Evolutionary conservation across 2,888 invertebrate genomes (phyloP).

Genomic region (Hydriomena furcata): DNA sequence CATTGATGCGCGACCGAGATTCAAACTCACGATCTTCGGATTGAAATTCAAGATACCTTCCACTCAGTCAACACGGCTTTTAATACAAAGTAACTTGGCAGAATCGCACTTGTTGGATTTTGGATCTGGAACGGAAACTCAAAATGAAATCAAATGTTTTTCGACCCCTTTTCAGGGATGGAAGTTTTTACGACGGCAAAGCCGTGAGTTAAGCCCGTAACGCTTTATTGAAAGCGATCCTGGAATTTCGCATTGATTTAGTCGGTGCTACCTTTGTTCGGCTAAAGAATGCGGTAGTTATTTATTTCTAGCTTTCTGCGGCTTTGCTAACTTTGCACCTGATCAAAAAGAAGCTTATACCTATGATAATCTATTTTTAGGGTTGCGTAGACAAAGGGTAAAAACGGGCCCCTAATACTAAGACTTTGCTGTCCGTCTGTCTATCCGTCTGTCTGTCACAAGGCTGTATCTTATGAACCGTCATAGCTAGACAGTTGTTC

Average conservation of each 20-base stretch:
- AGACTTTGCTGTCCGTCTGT: too few species aligned
- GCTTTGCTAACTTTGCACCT: neutral
- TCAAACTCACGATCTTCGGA: too few species aligned
- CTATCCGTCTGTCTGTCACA: too few species aligned
- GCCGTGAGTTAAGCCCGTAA: slow-evolving; percentile 12
- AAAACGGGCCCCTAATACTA: too few species aligned
- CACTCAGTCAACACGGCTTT: too few species aligned
- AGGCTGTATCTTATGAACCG: too few species aligned
- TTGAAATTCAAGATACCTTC: too few species aligned
- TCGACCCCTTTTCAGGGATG: slow-evolving; percentile 15
- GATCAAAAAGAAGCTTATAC: neutral
- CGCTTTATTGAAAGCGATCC: slow-evolving; percentile 22
- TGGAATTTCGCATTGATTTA: slow-evolving; percentile 19
- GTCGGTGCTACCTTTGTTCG: slow-evolving; percentile 10
- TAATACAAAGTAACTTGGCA: too few species aligned
- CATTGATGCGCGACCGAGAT: too few species aligned
- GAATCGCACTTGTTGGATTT: neutral
- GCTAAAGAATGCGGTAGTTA: slow-evolving; percentile 9
- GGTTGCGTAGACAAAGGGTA: too few species aligned
- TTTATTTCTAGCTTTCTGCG: neutral
- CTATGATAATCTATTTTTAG: too few species aligned
- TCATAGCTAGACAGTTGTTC: too few species aligned
- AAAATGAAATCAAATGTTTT: slow-evolving; percentile 24
- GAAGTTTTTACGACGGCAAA: slow-evolving; percentile 21
- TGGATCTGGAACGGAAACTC: slow-evolving; percentile 12